Percentiles rank a stretch among this genome's conserved stretches.
phyloP scores from a whole-genome alignment of 23 tunicate species.

The Halocynthia aurantium region DNA sequence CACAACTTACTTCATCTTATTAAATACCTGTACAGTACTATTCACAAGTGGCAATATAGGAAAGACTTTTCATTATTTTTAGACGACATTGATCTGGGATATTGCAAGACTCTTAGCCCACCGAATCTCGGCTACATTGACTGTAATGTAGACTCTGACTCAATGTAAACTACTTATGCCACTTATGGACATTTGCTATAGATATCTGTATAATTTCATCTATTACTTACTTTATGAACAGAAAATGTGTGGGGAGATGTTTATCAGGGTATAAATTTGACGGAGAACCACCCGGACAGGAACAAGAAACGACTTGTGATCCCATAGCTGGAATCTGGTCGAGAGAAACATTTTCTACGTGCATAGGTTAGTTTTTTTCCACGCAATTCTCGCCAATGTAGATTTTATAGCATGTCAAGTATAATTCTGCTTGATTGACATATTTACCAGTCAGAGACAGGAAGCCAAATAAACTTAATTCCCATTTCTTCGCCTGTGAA shows the following conservation, averaged over 20 bases:
- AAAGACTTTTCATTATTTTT: neutral
- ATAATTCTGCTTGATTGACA: too few species aligned
- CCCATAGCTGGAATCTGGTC: conserved; percentile 65
- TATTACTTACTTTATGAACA: neutral
- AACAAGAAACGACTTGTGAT: conserved; percentile 29
- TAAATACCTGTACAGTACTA: neutral
- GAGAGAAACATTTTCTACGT: conserved; percentile 42
- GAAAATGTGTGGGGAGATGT: conserved; percentile 57
- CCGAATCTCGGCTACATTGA: conserved; percentile 51
- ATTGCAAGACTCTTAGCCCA: conserved; percentile 41
- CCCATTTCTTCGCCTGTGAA: too few species aligned
- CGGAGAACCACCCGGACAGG: conserved; percentile 55
- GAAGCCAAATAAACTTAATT: too few species aligned
- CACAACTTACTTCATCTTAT: neutral
- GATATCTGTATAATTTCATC: neutral
- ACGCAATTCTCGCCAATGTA: too few species aligned
- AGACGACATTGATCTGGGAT: conserved; percentile 72
- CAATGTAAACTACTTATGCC: conserved; percentile 35
- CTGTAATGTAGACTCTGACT: conserved; percentile 34
- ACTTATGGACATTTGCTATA: neutral
- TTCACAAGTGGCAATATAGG: neutral
- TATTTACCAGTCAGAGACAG: too few species aligned
- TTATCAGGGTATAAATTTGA: conserved; percentile 74
- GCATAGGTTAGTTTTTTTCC: conserved; percentile 50
- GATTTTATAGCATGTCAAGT: too few species aligned